A percentile compares a stretch with the other conserved stretches of the same genome.
Conservation (phyloP, 1,140 invertebrate genomes). For the Phthorimaea operculella region DNA sequence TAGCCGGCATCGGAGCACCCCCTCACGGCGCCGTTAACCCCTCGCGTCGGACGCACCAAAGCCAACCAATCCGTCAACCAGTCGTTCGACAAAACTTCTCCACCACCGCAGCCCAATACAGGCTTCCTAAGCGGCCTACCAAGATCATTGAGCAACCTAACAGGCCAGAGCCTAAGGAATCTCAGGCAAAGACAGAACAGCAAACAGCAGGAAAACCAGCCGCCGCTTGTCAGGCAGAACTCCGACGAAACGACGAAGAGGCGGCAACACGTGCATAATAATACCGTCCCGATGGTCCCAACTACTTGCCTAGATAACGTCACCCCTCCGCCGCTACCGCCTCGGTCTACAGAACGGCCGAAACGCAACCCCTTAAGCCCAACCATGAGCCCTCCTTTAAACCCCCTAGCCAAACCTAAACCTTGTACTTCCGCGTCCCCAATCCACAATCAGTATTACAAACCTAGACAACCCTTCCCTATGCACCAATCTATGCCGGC, state of each 20-base stretch:
- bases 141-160: conserved; percentile 68
- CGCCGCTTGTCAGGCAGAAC: conserved; percentile 36
- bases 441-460: conserved; percentile 24
- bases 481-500: conserved; percentile 42
- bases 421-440: conserved; percentile 12
- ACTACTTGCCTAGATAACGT: conserved; percentile 63
- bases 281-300: conserved; percentile 45
- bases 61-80: not conserved
- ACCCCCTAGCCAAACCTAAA: conserved; percentile 31
- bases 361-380: conserved; percentile 26
- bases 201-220: conserved; percentile 24
- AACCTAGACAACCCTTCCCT: conserved; percentile 20
- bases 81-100: conserved; percentile 19
- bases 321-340: conserved; percentile 64
- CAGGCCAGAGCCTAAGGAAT: conserved; percentile 56
- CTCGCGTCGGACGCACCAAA: conserved; percentile 19
- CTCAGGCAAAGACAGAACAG: conserved; percentile 33
- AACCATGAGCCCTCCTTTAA: conserved; percentile 17
- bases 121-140: conserved; percentile 67
- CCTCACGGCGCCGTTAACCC: conserved; percentile 22
- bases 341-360: conserved; percentile 43
- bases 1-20: not conserved
- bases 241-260: conserved; percentile 34
- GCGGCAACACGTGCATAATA: conserved; percentile 30
- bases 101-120: conserved; percentile 17